Base-by-base conservation (phyloP, 2,113 vertebrate genomes). In the Callionymus lyra region DNA sequence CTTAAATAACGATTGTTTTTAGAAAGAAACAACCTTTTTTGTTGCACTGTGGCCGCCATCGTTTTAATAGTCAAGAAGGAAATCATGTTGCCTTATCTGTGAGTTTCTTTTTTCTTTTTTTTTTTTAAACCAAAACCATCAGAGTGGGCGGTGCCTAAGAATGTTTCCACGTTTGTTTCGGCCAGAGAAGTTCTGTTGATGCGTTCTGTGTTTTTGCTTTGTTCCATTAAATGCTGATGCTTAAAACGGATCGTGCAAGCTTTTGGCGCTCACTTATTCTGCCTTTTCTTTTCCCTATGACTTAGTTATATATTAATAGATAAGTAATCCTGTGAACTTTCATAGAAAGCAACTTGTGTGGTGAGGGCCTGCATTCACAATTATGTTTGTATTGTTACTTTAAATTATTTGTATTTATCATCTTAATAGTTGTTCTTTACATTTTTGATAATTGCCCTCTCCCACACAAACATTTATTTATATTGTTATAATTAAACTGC, bases 151-250 rank as follows among this genome's bases (percentile, higher is more conserved):
- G 65, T 79, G 82, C 80, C 76, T 83, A 70, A 67, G 57, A 80
- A 74, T 73, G 72, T 75, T 70, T 80, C 73, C 66, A 70, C 41
- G 59, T 52, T 58, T 50, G 63, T 60, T 65, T 63, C 46, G 44
- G 39, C 21, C 31, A 63, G 52, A 38, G 16, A 45, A 42, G 56
- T 69, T 74, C 57, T 76, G 71, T 80, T 74, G 58, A 76, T 74
- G 64, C 53, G n/a, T 75, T 77, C 58, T 71, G 41, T 76, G 44
- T 76, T 80, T 63, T 77, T 82, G 69, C 61, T 79, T 82, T 82
- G 72, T 79, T 74, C 68, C 63, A 84, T 84, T 83, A 82, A 85
- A 76, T 76, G 74, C 75, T 70, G 65, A 76, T 72, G 70, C 67
- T 63, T 71, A 63, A 63, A 69, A 66, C 47, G 31, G 50, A 27